Percentiles rank a stretch among this genome's conserved stretches.
These are phyloP conservation scores for Oscheius sp. DNA, from an alignment of 2,888 invertebrate genomes.

Conservation along the genomic window DNA sequence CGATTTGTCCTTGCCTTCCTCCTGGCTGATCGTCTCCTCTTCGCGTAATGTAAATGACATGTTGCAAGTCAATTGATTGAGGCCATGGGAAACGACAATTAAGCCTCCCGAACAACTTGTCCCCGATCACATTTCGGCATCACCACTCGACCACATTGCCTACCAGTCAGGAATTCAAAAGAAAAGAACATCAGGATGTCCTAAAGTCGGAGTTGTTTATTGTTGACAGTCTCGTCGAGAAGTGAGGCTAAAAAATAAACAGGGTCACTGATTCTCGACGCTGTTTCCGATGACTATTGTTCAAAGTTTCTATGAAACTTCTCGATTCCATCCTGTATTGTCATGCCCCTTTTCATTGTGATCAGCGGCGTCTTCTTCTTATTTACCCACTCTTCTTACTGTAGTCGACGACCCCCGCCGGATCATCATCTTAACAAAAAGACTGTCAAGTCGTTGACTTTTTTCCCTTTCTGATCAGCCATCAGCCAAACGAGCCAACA, in stretches of 20 bases:
- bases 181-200: neutral
- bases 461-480: neutral
- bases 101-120: slow-evolving; percentile 30
- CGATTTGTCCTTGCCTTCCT: slow-evolving; percentile 12
- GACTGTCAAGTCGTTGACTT: slow-evolving; percentile 12
- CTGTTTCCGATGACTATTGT: slow-evolving; percentile 16
- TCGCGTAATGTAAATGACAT: slow-evolving; percentile 38
- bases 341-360: slow-evolving; percentile 5
- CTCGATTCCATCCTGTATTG: slow-evolving; percentile 33
- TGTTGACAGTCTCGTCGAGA: too few relatives aligned
- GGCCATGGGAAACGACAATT: slow-evolving; percentile 36
- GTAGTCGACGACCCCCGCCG: slow-evolving; percentile 9
- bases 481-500: slow-evolving; percentile 12
- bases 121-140: slow-evolving; percentile 31
- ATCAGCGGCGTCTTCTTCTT: neutral
- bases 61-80: slow-evolving; percentile 40
- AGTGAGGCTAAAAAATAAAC: too few relatives aligned
- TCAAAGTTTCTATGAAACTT: slow-evolving; percentile 29
- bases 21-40: slow-evolving; percentile 18
- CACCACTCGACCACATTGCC: slow-evolving; percentile 1
- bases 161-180: neutral
- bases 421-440: slow-evolving; percentile 7
- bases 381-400: slow-evolving; percentile 31
- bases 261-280: neutral
- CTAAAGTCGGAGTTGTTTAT: too few relatives aligned